Evolutionary conservation across 92 coral and sea anemone species (phyloP), one percentile per base, ranked within the genome.

Genomic region (Phenganax stokvisi): DNA sequence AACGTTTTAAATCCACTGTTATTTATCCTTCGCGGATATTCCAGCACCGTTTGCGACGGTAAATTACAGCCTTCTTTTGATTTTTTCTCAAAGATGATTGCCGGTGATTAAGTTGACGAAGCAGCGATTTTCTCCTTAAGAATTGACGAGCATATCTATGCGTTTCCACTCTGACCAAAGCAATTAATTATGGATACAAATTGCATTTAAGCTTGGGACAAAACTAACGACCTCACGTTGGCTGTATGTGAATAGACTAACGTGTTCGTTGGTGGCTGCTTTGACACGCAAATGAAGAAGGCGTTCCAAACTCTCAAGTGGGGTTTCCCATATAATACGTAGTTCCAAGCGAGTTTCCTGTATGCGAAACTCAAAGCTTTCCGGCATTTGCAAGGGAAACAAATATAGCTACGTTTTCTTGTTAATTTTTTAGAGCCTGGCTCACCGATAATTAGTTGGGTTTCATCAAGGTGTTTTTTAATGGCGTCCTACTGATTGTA

Each of bases 151-250:
- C 73, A 68, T 37, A 20, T 53, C 8, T 68, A 29, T 30, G 47
- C 47, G 47, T 64, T 68, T 16, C 20, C 54, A 13, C 53, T 68
- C 53, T 68, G 12, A 68, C 73, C 17, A 12, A 12, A 68, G 47
- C 47, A 68, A 68, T 68, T 68, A 68, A 68, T 68, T 30, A 68
- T 68, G 54, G 30, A 68, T 37, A 68, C 54, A 68, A 68, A 68
- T 68, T 28, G 47, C 47, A 1, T 9, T n/a, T 51, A 27, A 65
- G 51, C 9, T 68, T 52, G 73, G 12, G 12, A 4, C 70, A 28
- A 68, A 64, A 68, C 73, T 68, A 68, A 68, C 13, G 73, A 68
- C 73, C 47, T 68, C 1, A 29, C 73, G 31, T 8, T 13, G 10
- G 53, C 53, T 30, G 6, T n/a, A 28, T 15, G 31, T 68, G 52